Conservation (phyloP, 2,113 vertebrate species). For the Siniperca chuatsi region DNA sequence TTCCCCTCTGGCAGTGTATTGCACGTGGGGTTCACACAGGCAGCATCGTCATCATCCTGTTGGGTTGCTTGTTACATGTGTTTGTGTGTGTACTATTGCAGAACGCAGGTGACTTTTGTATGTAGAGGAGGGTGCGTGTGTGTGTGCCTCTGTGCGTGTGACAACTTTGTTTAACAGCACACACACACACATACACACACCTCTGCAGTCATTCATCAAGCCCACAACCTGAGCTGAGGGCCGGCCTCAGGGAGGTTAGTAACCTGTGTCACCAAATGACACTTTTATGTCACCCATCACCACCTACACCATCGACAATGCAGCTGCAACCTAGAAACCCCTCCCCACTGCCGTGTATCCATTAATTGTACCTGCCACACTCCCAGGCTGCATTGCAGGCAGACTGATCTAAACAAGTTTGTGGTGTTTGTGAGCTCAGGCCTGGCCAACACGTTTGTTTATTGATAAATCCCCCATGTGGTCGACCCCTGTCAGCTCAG, state of each 20-base stretch:
- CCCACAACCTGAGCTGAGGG: constrained; percentile 32
- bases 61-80: neutral
- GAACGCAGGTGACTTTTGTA: neutral
- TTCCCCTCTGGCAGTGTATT: constrained; percentile 49
- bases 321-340: constrained; percentile 31
- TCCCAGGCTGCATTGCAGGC: neutral
- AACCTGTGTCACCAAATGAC: constrained; percentile 26
- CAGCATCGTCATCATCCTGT: neutral
- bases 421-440: constrained; percentile 32
- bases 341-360: neutral
- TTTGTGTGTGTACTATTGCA: neutral
- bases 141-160: constrained; percentile 7
- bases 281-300: constrained; percentile 38
- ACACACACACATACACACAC: constrained; percentile 34
- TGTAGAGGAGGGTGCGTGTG: neutral
- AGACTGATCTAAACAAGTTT: neutral
- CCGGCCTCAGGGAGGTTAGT: constrained; percentile 19
- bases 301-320: constrained; percentile 10
- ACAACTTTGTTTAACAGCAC: constrained; percentile 67
- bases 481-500: constrained; percentile 28
- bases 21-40: constrained; percentile 28
- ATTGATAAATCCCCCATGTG: constrained; percentile 4
- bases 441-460: constrained; percentile 17
- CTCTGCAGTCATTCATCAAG: constrained; percentile 57
- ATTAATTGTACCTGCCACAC: constrained; percentile 32